Percentiles rank a stretch among this genome's conserved stretches.
phyloP scores from a whole-genome alignment of 2,113 vertebrate species.

The Myotis lucifugus region DNA sequence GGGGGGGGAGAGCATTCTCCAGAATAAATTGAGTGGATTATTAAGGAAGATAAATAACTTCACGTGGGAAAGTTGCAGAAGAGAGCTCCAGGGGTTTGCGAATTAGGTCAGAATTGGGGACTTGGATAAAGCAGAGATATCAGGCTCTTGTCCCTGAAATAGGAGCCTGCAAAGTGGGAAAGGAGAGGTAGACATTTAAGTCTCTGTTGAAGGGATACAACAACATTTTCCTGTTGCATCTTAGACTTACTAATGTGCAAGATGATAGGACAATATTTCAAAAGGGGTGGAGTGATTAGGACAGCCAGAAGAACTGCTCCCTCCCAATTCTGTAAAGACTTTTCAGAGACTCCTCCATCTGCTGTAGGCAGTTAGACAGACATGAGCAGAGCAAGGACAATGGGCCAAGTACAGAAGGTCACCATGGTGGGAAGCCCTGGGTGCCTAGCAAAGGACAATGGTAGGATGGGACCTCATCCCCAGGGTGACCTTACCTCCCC shows the following conservation, averaged over 20 bases:
- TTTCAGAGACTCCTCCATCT: not conserved
- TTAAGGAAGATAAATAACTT: slow-evolving; percentile 65
- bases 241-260: not conserved
- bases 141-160: not conserved
- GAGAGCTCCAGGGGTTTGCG: not conserved
- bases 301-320: not conserved
- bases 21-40: slow-evolving; percentile 54
- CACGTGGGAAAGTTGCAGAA: slow-evolving; percentile 41
- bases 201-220: not conserved
- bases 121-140: not conserved
- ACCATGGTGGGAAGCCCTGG: too few relatives aligned
- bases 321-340: not conserved
- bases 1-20: not conserved
- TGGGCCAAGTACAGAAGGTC: too few relatives aligned
- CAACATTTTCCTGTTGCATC: not conserved
- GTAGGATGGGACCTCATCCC: too few relatives aligned
- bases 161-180: not conserved
- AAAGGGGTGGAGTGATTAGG: not conserved
- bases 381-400: too few relatives aligned
- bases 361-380: too few relatives aligned
- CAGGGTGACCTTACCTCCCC: too few relatives aligned
- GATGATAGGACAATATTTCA: not conserved
- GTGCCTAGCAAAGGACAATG: too few relatives aligned
- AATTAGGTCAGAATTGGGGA: not conserved
- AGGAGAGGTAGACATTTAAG: not conserved